These are phyloP conservation scores for Oreamnos americanus DNA, from an alignment of 2,113 vertebrate species.

Conservation along the genomic window DNA sequence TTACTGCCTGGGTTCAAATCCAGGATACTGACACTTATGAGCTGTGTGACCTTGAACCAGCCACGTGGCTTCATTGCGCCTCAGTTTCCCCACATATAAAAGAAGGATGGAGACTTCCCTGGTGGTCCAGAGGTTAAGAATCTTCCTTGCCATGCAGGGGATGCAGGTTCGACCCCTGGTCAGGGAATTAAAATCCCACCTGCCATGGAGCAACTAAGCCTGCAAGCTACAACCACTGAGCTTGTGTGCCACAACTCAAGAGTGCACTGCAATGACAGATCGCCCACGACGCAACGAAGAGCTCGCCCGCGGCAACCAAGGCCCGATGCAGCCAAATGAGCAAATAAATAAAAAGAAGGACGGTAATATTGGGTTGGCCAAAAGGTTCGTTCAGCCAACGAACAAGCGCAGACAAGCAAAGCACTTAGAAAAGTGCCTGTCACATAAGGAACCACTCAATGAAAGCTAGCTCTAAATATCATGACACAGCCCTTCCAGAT, in stretches of 20 bases:
- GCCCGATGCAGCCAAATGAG: not conserved
- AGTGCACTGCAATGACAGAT: not conserved
- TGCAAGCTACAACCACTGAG: not conserved
- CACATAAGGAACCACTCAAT: not conserved
- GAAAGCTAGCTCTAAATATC: no score
- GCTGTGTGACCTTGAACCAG: not conserved
- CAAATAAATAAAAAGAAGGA: not conserved
- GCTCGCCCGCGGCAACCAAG: not conserved
- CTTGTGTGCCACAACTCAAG: not conserved
- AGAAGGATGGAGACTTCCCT: not conserved
- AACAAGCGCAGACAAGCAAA: not conserved
- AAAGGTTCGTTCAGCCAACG: not conserved
- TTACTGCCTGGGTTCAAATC: not conserved
- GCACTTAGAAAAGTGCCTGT: not conserved
- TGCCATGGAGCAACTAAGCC: not conserved
- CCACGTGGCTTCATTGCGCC: no score
- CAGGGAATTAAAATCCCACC: not conserved
- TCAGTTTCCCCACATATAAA: not conserved
- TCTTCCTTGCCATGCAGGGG: not conserved
- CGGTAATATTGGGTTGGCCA: not conserved
- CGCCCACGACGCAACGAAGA: fast-evolving
- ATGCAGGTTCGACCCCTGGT: not conserved
- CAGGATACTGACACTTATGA: not conserved
- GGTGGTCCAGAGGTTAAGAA: not conserved
- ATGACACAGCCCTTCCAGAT: not conserved